Evolutionary conservation across 2,888 invertebrate species (phyloP).

Genomic region (Pristionchus japonicus): DNA sequence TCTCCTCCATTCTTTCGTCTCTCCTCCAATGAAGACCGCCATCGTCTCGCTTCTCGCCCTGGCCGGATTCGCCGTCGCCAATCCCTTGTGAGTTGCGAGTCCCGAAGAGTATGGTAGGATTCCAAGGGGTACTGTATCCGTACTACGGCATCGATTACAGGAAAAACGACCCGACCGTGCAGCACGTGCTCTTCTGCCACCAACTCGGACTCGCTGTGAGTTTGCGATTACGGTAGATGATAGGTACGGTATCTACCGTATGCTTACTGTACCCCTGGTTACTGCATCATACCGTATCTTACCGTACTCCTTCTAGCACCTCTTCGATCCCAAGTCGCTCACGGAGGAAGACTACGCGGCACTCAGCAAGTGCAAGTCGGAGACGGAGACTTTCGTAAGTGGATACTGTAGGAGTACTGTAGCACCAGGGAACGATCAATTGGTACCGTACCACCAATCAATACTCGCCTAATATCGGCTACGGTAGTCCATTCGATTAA

Average conservation of each 20-base stretch:
- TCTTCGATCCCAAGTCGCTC: neutral
- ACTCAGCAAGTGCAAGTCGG: neutral
- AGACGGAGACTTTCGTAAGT: neutral
- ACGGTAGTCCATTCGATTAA: neutral
- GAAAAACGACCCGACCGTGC: neutral
- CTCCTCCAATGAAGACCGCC: neutral
- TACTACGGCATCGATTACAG: neutral
- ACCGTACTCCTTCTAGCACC: neutral
- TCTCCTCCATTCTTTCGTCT: neutral
- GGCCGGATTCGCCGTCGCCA: neutral
- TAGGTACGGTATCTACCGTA: neutral
- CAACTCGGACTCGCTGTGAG: neutral
- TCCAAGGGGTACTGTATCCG: neutral
- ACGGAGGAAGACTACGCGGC: neutral
- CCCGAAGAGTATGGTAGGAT: neutral
- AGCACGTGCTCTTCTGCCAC: neutral
- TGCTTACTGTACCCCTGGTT: neutral
- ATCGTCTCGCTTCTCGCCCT: neutral
- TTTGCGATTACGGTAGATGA: neutral
- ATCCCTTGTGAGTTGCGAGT: neutral
- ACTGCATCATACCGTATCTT: neutral
- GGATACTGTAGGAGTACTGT: neutral
- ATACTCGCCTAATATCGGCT: no score
- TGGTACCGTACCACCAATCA: no score
- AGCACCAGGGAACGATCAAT: no score